Evolutionary conservation across 2,797 vertebrate species (phyloP).

Genomic region (Acrossocheilus wenchowensis): DNA sequence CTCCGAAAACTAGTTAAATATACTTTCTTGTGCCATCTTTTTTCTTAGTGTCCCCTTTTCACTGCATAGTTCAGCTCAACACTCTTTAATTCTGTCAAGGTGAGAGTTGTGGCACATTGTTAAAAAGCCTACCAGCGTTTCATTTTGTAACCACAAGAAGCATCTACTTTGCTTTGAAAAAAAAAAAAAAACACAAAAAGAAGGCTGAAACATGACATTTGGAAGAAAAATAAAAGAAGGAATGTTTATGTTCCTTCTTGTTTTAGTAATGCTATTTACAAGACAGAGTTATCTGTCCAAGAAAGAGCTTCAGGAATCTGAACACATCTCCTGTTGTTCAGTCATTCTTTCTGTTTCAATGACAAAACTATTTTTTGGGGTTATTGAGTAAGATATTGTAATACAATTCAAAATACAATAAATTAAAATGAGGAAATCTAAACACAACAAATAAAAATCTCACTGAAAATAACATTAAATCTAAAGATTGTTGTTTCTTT

Average conservation of each 20-base stretch:
- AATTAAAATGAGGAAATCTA: not conserved
- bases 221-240: constrained; percentile 42
- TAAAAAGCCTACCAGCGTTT: constrained; percentile 54
- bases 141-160: constrained; percentile 59
- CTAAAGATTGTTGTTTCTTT: not conserved
- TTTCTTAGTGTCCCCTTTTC: constrained; percentile 4
- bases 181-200: constrained; percentile 50
- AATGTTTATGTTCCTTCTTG: constrained; percentile 30
- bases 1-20: constrained; percentile 12
- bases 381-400: constrained; percentile 15
- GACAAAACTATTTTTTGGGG: not conserved
- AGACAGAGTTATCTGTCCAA: constrained; percentile 35
- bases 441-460: not conserved
- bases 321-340: constrained; percentile 39
- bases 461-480: not conserved
- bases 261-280: constrained; percentile 58
- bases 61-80: constrained; percentile 63
- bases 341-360: not conserved
- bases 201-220: constrained; percentile 19
- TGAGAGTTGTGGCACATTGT: constrained; percentile 61
- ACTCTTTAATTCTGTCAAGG: constrained; percentile 46
- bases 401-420: not conserved
- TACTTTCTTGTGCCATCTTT: constrained; percentile 13
- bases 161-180: constrained; percentile 56
- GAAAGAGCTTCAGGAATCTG: constrained; percentile 36